Base-by-base conservation (phyloP, 2,797 vertebrate genomes). In the Centropyge bicolor region DNA sequence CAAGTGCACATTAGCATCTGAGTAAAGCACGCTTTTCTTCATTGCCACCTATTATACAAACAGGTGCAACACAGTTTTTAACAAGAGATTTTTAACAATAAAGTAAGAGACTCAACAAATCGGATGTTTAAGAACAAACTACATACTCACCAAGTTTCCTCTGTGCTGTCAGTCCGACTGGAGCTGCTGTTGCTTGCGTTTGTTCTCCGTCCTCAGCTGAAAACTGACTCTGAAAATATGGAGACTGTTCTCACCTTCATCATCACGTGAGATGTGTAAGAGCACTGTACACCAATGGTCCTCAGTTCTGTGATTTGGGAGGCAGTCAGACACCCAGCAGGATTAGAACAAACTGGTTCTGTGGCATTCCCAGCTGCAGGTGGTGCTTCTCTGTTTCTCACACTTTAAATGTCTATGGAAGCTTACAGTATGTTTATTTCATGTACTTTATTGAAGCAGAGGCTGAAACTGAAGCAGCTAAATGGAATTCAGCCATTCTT, bases 321-420 rank as follows among this genome's bases (percentile, higher is more conserved):
- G 36, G 22, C 27, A 27, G 12, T 5, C 11, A 11, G 8, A 12
- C 7, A 5, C 0, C 22, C 2, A 56, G 24, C 27, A 45, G 36
- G 22, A 64, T 20, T 27, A 7, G 31, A 54, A 24, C 51, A 43
- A 45, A 86, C 91, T 51, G 59, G 91, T 83, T 83, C 19, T 38
- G 61, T 76, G 5, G 41, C 86, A 91, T 92, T 88, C 77, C 66
- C 19, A 12, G 4, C 22, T 6, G 3, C 17, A 59, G 19, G 13
- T 27, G 52, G 63, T 8, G 10, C n/a, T 12, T 31, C 12, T 11
- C n/a, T 10, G 17, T 1, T 35, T n/a, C 6, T 57, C 11, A 24
- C 16, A 46, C 19, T 24, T 27, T 48, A 48, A 59, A 11, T 0
- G 45, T 76, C 11, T 45, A 9, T 0, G 13, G 1, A 20, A 27